phyloP scores from a whole-genome alignment of 1,140 invertebrate species.

The Megalopta genalis region DNA sequence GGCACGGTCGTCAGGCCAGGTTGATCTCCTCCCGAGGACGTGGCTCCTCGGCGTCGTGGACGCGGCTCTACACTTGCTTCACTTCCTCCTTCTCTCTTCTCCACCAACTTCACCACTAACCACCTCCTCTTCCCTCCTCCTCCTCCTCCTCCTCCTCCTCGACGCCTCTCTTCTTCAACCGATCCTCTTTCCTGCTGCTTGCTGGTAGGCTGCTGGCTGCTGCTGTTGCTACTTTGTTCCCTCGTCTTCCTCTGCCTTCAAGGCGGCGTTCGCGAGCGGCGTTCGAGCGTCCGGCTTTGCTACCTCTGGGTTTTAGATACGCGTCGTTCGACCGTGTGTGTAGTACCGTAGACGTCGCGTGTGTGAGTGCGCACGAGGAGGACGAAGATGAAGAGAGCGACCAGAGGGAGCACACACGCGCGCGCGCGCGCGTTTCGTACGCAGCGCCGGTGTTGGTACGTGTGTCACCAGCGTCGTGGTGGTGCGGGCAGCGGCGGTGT shows the following conservation, averaged over 20 bases:
- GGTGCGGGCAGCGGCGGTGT: conserved; percentile 1
- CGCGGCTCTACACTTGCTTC: conserved; percentile 29
- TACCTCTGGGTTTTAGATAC: conserved; percentile 33
- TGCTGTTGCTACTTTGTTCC: not conserved
- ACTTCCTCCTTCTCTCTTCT: not conserved
- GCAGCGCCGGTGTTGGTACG: conserved; percentile 14
- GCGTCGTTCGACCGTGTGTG: not conserved
- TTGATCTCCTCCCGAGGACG: conserved; percentile 45
- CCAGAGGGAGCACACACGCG: not conserved
- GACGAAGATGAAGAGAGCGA: not conserved
- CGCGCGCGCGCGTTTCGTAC: not conserved
- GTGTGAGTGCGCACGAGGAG: not conserved
- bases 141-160: not conserved
- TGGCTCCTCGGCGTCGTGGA: conserved; percentile 34
- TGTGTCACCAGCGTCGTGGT: not conserved
- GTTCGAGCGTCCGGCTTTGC: conserved; percentile 42
- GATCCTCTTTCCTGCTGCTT: conserved; percentile 12
- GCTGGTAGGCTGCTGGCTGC: not conserved
- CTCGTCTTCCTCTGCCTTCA: conserved; percentile 22
- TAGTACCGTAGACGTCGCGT: not conserved
- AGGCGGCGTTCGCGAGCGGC: conserved; percentile 43
- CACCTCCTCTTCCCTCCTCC: not conserved
- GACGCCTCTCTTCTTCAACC: conserved; percentile 12
- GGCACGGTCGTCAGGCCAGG: conserved; percentile 52
- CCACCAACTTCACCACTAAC: not conserved